Evolutionary conservation across 2,113 vertebrate species (phyloP), one percentile per base, ranked within the genome.

Genomic region (Sinocyclocheilus anophthalmus): DNA sequence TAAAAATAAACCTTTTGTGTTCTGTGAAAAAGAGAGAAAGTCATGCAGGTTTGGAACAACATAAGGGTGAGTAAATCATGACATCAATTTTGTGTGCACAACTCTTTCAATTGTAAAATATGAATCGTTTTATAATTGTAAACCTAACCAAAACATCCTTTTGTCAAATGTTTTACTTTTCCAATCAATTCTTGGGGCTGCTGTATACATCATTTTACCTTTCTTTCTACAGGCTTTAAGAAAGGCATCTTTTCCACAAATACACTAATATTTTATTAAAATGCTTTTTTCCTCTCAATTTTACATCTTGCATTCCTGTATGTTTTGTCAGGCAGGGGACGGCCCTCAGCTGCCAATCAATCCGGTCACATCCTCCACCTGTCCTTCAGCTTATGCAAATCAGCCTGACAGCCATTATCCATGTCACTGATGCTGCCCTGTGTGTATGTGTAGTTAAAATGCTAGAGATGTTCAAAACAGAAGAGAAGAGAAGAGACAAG

Each of bases 341-440:
- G 67, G 59, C 42, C 42, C 37, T 76, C 63, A 16, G 45, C 63
- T 73, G 78, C 79, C 83, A 85, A 65, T 85, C 83, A 89, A 4
- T 55, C 73, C 61, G 69, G 48, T 88, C 87, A 82, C 48, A 59
- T 81, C 84, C 83, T 88, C 70, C 39, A 88, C 87, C 78, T 61
- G 83, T 85, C 87, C 83, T 88, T 88, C 81, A 78, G 63, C 65
- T 87, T 55, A 87, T 87, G 75, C 81, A 87, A 87, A 84, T 77
- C 5, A 78, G 63, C 6, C 45, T 83, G 72, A 76, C 53, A 67
- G 48, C 48, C 81, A 84, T 67, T 63, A 65, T 76, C 73, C 73
- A 76, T 70, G 75, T 61, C 76, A 84, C 50, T 57, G 48, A 63
- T 30, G 22, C 45, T 26, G 73, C 81, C 55, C 86, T 81, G 33